Evolutionary conservation across 2,888 invertebrate species (phyloP).

Genomic region (Drosophila anceps): DNA sequence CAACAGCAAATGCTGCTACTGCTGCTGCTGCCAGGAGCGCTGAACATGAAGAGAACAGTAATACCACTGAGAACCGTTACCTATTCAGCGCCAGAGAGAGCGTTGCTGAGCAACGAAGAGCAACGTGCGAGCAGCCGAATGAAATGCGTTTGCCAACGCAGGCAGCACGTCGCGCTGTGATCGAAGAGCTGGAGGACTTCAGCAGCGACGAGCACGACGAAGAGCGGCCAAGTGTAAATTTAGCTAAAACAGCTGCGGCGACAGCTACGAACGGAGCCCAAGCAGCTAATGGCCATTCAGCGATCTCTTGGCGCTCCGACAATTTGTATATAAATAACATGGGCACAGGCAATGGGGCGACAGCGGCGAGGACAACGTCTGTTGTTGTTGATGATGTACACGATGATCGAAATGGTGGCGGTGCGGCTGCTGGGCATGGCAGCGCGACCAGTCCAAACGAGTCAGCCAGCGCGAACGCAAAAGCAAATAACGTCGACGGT

Average conservation of each 20-base stretch:
- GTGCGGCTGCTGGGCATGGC: constrained; percentile 45
- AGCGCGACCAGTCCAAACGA: constrained; percentile 78
- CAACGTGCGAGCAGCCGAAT: constrained; percentile 21
- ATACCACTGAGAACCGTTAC: constrained; percentile 46
- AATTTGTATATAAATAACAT: constrained; percentile 76
- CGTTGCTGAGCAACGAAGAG: constrained; percentile 18
- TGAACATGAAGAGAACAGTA: constrained; percentile 29
- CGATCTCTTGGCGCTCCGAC: constrained; percentile 63
- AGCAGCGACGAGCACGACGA: constrained; percentile 56
- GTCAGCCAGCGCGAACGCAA: constrained; percentile 73
- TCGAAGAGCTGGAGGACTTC: constrained; percentile 79
- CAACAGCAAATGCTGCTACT: not conserved
- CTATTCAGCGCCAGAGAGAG: constrained; percentile 54
- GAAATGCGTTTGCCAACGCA: constrained; percentile 28
- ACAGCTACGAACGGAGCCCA: constrained; percentile 4
- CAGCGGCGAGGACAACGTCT: constrained; percentile 55
- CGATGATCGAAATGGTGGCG: constrained; percentile 56
- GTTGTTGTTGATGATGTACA: constrained; percentile 46
- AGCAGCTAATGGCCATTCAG: constrained; percentile 65
- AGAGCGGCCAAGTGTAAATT: constrained; percentile 68
- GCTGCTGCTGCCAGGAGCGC: constrained; percentile 26
- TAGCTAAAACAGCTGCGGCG: constrained; percentile 78
- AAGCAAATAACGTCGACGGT: constrained; percentile 54
- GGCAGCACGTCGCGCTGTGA: constrained; percentile 64
- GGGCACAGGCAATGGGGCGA: constrained; percentile 65